Conservation (phyloP, 1,140 invertebrate species). For the Drosophila melanica region DNA sequence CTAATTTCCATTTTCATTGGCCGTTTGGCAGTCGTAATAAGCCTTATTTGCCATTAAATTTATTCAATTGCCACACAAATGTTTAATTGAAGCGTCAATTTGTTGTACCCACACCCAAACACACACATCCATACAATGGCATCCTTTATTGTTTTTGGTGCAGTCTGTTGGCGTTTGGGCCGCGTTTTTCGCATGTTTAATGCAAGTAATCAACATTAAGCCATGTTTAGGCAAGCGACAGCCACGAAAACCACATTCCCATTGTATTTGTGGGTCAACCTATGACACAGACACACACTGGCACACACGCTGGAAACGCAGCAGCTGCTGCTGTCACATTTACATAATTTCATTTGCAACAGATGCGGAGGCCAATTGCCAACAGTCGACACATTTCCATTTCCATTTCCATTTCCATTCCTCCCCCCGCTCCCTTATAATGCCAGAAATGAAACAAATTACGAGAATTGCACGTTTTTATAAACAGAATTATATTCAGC, state of each 20-base stretch:
- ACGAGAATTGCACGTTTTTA: slow-evolving; percentile 66
- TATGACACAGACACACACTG: slow-evolving; percentile 42
- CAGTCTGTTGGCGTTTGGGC: slow-evolving; percentile 38
- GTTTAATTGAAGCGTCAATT: slow-evolving; percentile 71
- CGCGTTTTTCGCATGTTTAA: slow-evolving; percentile 72
- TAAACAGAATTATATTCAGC: slow-evolving; percentile 68
- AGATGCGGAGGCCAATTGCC: slow-evolving; percentile 51
- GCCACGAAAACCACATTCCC: slow-evolving; percentile 38
- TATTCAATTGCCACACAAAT: slow-evolving; percentile 74
- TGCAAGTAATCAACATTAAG: slow-evolving; percentile 79
- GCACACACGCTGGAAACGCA: neutral
- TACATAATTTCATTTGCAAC: slow-evolving; percentile 81
- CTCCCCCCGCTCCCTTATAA: slow-evolving; percentile 3
- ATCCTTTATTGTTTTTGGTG: slow-evolving; percentile 55
- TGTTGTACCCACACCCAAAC: slow-evolving; percentile 21
- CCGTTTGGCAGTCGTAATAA: slow-evolving; percentile 30
- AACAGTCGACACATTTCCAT: slow-evolving; percentile 33
- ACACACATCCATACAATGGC: slow-evolving; percentile 17
- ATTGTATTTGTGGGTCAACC: slow-evolving; percentile 67
- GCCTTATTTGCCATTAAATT: slow-evolving; percentile 76
- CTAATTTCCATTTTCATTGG: slow-evolving; percentile 57
- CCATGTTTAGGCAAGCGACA: slow-evolving; percentile 62
- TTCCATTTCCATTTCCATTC: slow-evolving; percentile 7
- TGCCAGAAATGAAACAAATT: slow-evolving; percentile 46
- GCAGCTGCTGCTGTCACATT: slow-evolving; percentile 65